These are phyloP conservation scores for Perccottus glenii DNA, from an alignment of 2,113 vertebrate species.

Conservation along the genomic window DNA sequence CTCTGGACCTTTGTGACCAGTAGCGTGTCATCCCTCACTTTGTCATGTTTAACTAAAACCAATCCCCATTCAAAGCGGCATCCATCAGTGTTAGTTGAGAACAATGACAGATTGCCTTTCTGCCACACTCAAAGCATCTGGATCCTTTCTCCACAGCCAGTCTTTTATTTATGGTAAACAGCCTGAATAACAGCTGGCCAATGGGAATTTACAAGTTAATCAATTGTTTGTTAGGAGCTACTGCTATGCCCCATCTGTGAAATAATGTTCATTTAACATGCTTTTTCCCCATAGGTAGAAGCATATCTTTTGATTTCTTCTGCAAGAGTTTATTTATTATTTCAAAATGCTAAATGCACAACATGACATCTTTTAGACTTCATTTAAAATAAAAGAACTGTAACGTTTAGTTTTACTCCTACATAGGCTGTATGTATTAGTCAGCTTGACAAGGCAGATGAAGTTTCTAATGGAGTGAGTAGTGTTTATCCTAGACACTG, in stretches of 20 bases:
- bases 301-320: constrained; percentile 64
- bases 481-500: constrained; percentile 54
- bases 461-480: constrained; percentile 50
- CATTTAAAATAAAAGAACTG: not conserved
- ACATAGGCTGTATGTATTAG: no score
- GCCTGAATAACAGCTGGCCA: constrained; percentile 83
- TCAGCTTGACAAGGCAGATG: constrained; percentile 25
- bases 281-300: constrained; percentile 72
- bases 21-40: constrained; percentile 82
- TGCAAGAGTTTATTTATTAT: constrained; percentile 52
- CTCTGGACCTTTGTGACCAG: constrained; percentile 80
- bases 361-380: constrained; percentile 25
- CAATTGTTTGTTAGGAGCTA: constrained; percentile 81
- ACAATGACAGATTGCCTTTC: constrained; percentile 84
- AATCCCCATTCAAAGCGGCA: constrained; percentile 82
- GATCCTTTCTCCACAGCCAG: constrained; percentile 75
- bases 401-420: no score
- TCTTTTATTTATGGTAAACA: constrained; percentile 82
- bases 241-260: constrained; percentile 75
- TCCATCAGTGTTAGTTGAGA: constrained; percentile 85
- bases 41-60: constrained; percentile 88
- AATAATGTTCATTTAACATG: constrained; percentile 79
- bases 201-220: constrained; percentile 83
- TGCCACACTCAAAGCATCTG: constrained; percentile 81
- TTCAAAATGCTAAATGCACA: constrained; percentile 35